Evolutionary conservation across 2,888 invertebrate genomes (phyloP).

Genomic region (Cacoxenus indagator): DNA sequence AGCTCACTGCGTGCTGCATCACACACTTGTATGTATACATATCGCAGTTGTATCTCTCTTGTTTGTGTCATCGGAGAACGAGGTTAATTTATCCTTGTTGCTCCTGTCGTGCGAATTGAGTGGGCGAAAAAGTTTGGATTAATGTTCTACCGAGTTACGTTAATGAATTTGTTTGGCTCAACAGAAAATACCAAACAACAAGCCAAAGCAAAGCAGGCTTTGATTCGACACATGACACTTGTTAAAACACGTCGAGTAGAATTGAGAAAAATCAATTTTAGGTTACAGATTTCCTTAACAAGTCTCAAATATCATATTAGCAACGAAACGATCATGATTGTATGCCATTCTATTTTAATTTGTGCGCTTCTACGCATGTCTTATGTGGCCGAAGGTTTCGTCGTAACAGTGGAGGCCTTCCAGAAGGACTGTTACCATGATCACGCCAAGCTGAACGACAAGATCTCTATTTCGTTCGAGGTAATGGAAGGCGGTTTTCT

Average conservation of each 20-base stretch:
- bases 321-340: not conserved
- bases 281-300: too few relatives aligned
- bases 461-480: constrained; percentile 44
- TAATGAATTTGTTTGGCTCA: constrained; percentile 7
- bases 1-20: not conserved
- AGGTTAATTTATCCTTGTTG: not conserved
- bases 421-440: constrained; percentile 48
- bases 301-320: not conserved
- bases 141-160: constrained; percentile 14
- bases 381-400: constrained; percentile 25
- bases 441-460: constrained; percentile 36
- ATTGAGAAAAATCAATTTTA: not conserved
- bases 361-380: not conserved
- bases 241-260: not conserved
- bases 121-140: constrained; percentile 12
- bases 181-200: not conserved
- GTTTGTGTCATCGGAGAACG: not conserved
- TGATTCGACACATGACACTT: not conserved
- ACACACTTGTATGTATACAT: not conserved
- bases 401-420: constrained; percentile 50
- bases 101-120: not conserved
- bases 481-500: constrained; percentile 55
- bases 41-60: constrained; percentile 3
- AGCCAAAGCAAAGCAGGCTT: not conserved
- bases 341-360: not conserved